Base-by-base conservation (phyloP, 2,888 invertebrate species). In the Pedicia rivosa region DNA sequence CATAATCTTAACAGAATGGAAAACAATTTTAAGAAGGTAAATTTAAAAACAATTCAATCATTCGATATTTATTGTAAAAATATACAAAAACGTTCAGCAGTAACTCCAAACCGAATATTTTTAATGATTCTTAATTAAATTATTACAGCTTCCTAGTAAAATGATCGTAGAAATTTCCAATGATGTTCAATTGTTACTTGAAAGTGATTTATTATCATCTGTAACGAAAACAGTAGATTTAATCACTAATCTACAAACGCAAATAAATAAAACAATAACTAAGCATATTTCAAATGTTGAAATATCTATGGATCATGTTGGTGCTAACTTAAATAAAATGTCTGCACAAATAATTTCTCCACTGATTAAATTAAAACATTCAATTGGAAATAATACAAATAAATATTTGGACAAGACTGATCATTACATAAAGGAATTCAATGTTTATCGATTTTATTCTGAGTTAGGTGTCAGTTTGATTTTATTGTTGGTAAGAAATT, bases 11-110 rank as follows among this genome's bases (percentile, higher is more conserved):
- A 75, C 49, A 74, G 82, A 4, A 67, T 71, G 40, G 77, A 70
- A 46, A 66, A 84, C 48, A 80, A 84, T 52, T 83, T 86, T 51
- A 78, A 81, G 57, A 73, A 73, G 70, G 86, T 86, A 60, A 58
- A n/a, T n/a, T n/a, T n/a, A n/a, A n/a, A n/a, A n/a, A n/a, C n/a
- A n/a, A n/a, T n/a, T n/a, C n/a, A n/a, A n/a, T n/a, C n/a, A n/a
- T n/a, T n/a, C n/a, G n/a, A n/a, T n/a, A n/a, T n/a, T n/a, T n/a
- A n/a, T n/a, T n/a, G n/a, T n/a, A n/a, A n/a, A n/a, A n/a, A n/a
- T n/a, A n/a, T n/a, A n/a, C n/a, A n/a, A n/a, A n/a, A n/a, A 24
- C 8, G 8, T 24, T 24, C n/a, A n/a, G n/a, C n/a, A n/a, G n/a
- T n/a, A n/a, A n/a, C n/a, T n/a, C n/a, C n/a, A n/a, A n/a, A n/a